Evolutionary conservation across 2,113 vertebrate species (phyloP).

Genomic region (Neopipo cinnamomea): DNA sequence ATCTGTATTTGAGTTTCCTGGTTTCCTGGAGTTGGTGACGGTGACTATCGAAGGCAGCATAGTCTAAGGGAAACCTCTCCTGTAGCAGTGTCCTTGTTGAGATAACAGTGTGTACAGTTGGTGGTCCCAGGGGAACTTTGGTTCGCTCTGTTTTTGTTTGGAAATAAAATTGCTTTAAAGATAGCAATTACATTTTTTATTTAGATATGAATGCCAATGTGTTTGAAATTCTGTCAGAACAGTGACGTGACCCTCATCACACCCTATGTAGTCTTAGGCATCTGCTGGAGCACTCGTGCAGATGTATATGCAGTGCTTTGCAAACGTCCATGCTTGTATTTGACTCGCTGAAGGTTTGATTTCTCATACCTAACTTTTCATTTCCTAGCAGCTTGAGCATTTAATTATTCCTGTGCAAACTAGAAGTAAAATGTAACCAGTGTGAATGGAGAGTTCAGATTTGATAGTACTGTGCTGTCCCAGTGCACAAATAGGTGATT

Average conservation of each 20-base stretch:
- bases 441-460: not conserved
- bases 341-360: not conserved
- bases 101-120: fast-evolving
- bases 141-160: not conserved
- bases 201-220: not conserved
- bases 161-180: not conserved
- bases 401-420: not conserved
- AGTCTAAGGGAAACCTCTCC: not conserved
- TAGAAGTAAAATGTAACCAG: not conserved
- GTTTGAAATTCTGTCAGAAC: not conserved
- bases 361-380: not conserved
- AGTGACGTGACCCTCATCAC: not conserved
- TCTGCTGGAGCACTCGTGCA: not conserved
- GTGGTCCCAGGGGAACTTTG: not conserved
- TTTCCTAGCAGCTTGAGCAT: not conserved
- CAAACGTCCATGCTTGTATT: not conserved
- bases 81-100: not conserved
- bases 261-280: not conserved
- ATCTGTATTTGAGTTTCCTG: not conserved
- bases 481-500: not conserved
- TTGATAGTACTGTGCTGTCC: fast-evolving
- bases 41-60: not conserved
- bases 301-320: not conserved
- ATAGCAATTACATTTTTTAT: not conserved
- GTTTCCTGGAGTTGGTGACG: not conserved